phyloP scores from a whole-genome alignment of 2,888 invertebrate genomes.

The Bibio marci region DNA sequence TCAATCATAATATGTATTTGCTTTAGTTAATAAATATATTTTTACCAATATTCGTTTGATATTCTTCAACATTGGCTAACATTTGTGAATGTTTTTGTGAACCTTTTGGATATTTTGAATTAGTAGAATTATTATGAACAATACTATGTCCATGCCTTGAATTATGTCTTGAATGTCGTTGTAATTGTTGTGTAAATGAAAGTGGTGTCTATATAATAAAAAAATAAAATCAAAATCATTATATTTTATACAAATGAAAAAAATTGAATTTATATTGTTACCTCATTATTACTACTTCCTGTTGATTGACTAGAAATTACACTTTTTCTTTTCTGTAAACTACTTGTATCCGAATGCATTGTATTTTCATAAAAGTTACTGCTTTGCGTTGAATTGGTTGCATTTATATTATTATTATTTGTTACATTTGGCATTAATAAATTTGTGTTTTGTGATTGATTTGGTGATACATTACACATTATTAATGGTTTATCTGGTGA shows the following conservation, averaged over 20 bases:
- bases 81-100: slow-evolving; percentile 26
- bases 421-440: slow-evolving; percentile 11
- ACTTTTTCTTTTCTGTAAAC: slow-evolving; percentile 30
- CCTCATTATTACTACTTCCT: slow-evolving; percentile 31
- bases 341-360: slow-evolving; percentile 30
- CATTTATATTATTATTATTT: slow-evolving; percentile 23
- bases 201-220: slow-evolving; percentile 36
- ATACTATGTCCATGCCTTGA: slow-evolving; percentile 1
- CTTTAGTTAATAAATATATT: not conserved
- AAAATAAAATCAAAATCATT: not conserved
- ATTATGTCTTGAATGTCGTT: slow-evolving; percentile 37
- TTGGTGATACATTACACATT: not conserved
- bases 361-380: slow-evolving; percentile 31
- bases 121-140: slow-evolving; percentile 17
- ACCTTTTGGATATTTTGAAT: slow-evolving; percentile 19
- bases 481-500: slow-evolving; percentile 26
- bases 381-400: slow-evolving; percentile 29
- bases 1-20: not conserved
- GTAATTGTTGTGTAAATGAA: slow-evolving; percentile 85
- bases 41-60: slow-evolving; percentile 24
- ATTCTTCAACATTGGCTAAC: slow-evolving; percentile 28
- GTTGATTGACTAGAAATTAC: slow-evolving; percentile 32
- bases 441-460: slow-evolving; percentile 7
- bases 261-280: no score
- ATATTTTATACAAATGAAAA: no score